Evolutionary conservation across 2,113 vertebrate species (phyloP).

Genomic region (Antennarius striatus): DNA sequence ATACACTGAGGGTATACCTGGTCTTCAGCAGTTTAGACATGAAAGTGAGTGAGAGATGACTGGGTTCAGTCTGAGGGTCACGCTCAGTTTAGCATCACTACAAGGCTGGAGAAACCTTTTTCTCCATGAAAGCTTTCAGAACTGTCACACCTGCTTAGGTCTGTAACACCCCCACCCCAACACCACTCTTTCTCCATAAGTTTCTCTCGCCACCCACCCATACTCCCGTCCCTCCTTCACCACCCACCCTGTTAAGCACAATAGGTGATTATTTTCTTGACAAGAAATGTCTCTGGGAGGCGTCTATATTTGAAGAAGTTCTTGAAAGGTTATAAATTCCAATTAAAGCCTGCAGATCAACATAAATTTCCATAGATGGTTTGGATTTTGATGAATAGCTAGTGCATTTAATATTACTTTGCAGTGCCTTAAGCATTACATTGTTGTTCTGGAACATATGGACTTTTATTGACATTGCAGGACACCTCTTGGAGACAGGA

Average conservation of each 20-base stretch:
- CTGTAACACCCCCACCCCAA: conserved; percentile 30
- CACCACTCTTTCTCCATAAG: background rate
- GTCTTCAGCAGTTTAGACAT: conserved; percentile 26
- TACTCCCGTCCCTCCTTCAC: conserved; percentile 7
- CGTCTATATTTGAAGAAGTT: background rate
- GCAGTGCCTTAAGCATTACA: background rate
- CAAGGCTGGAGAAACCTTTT: conserved; percentile 58
- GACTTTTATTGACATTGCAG: conserved; percentile 7
- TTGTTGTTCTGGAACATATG: background rate
- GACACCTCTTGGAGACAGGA: conserved; percentile 12
- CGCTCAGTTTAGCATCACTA: conserved; percentile 67
- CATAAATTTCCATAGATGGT: background rate
- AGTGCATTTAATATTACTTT: background rate
- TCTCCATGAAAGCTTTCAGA: conserved; percentile 66
- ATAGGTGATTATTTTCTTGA: conserved; percentile 8
- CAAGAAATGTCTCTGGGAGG: background rate
- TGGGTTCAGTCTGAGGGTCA: conserved; percentile 56
- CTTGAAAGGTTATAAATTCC: background rate
- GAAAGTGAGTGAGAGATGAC: conserved; percentile 27
- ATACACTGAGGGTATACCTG: conserved; percentile 35
- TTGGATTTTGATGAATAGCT: conserved; percentile 2
- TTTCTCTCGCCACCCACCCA: conserved; percentile 5
- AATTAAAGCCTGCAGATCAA: background rate
- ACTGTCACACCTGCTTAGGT: conserved; percentile 72
- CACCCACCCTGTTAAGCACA: background rate